Evolutionary conservation across 2,888 invertebrate species (phyloP), one percentile per base, ranked within the genome.

Genomic region (Apocheima hispidaria): DNA sequence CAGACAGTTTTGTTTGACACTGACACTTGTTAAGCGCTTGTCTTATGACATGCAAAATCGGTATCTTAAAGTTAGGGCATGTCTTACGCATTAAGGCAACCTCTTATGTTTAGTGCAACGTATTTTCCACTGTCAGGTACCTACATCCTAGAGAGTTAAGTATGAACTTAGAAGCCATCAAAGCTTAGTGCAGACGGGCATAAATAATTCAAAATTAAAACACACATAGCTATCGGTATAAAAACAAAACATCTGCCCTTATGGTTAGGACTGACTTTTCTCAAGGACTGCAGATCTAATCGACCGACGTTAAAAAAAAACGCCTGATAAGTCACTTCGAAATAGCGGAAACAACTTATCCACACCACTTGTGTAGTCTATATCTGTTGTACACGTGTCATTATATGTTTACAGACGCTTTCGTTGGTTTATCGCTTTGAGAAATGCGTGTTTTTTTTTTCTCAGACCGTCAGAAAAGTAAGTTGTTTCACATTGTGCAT

Each of bases 311-410:
- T 74, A 65, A 70, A 79, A 84, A 83, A 83, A 81, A 74, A 61
- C 65, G 57, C 65, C 69, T 68, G 71, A 74, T 72, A 68, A 70
- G 72, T 68, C 65, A 67, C 69, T 79, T 77, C 80, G 77, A 79
- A 81, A 78, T 75, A 68, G 74, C 78, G 87, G 86, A 86, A 86
- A 79, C 77, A 72, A 78, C 79, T 81, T 83, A 84, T 79, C 83
- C 82, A 74, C 64, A 66, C 79, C 79, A 82, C 83, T 85, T 78
- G 80, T 78, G 78, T 81, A 72, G 65, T 58, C 58, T 73, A 68
- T 81, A 82, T 86, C 84, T 84, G 81, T 71, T 71, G 66, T 83
- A 87, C 90, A 90, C 84, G 86, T 89, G 90, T 88, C 81, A 74
- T 73, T n/a, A 72, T 77, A 67, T 86, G 87, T 87, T 87, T 85